phyloP scores from a whole-genome alignment of 2,113 vertebrate species.

The Erinaceus europaeus region DNA sequence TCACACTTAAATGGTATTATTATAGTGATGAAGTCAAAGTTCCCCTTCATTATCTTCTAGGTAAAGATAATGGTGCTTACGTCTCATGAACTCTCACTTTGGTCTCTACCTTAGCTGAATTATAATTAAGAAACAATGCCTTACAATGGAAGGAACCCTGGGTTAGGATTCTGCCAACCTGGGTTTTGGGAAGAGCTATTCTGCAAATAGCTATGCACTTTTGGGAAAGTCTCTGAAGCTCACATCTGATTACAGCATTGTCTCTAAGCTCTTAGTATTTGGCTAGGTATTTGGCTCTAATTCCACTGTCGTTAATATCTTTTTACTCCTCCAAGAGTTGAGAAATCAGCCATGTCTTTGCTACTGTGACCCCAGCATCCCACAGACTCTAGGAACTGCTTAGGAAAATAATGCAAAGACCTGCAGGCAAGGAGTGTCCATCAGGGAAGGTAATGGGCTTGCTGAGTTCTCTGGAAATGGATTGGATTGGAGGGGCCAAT shows the following conservation, averaged over 20 bases:
- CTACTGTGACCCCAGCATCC: neutral
- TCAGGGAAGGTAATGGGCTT: conserved; percentile 90
- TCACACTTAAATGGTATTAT: neutral
- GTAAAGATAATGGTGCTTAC: neutral
- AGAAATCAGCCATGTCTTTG: neutral
- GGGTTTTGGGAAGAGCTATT: neutral
- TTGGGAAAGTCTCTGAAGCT: neutral
- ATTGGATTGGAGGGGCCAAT: conserved; percentile 85
- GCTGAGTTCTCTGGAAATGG: conserved; percentile 82
- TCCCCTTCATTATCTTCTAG: neutral
- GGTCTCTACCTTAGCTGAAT: neutral
- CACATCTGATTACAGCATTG: neutral
- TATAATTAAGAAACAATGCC: neutral
- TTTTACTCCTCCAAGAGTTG: neutral
- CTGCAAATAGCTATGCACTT: neutral
- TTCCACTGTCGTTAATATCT: neutral
- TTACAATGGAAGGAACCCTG: neutral
- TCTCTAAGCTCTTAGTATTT: neutral
- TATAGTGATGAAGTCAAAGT: neutral
- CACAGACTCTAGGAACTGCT: neutral
- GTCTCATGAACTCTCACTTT: neutral
- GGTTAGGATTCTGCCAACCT: neutral
- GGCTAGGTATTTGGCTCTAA: neutral
- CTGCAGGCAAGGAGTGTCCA: conserved; percentile 88
- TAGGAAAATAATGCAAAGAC: conserved; percentile 74